Evolutionary conservation across 2,113 vertebrate species (phyloP).

Genomic region (Cavia porcellus): DNA sequence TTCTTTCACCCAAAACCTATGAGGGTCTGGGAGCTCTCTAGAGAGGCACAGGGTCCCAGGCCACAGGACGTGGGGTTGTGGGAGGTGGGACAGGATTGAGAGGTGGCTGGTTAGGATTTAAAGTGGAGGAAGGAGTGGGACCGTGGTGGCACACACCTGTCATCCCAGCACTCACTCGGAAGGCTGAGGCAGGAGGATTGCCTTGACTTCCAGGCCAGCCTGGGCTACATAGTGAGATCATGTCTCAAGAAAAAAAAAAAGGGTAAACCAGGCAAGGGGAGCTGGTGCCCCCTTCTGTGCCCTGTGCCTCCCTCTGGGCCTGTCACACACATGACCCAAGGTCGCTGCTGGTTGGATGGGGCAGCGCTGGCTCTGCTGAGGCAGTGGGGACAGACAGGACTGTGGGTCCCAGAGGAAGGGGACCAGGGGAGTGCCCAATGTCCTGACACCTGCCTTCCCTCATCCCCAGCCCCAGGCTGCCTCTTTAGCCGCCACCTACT

Average conservation of each 20-base stretch:
- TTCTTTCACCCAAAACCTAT: background rate
- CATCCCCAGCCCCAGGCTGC: background rate
- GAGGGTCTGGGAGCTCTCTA: too few relatives aligned
- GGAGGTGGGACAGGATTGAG: background rate
- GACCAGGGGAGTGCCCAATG: background rate
- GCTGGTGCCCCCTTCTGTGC: background rate
- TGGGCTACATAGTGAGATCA: background rate
- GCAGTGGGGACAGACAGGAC: background rate
- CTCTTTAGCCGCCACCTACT: background rate
- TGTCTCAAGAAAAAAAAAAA: background rate
- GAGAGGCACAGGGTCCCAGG: background rate
- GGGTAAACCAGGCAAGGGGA: background rate
- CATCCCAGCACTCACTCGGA: background rate
- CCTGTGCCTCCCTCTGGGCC: background rate
- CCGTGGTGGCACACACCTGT: background rate
- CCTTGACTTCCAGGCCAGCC: background rate
- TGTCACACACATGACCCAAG: background rate
- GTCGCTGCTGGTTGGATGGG: background rate
- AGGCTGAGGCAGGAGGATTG: background rate
- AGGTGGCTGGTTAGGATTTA: background rate
- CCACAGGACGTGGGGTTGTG: background rate
- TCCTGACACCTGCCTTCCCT: background rate
- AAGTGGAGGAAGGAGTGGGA: background rate
- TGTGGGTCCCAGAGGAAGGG: background rate
- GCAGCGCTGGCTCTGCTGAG: background rate